phyloP scores from a whole-genome alignment of 1,140 invertebrate genomes.

The Tenebrio molitor region DNA sequence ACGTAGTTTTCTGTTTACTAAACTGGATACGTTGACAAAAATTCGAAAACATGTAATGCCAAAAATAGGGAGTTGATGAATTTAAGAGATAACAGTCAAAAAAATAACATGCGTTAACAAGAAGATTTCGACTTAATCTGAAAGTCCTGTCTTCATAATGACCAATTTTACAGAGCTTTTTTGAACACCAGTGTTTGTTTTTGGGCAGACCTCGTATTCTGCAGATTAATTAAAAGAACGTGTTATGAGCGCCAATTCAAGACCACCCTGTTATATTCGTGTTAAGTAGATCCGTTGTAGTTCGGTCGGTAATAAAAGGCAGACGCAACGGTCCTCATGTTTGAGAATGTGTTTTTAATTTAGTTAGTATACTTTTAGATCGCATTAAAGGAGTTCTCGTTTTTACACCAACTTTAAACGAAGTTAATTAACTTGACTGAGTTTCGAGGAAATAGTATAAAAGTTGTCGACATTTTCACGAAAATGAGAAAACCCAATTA shows the following conservation, averaged over 20 bases:
- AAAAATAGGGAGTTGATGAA: too few relatives aligned
- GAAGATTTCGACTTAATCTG: too few relatives aligned
- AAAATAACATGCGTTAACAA: too few relatives aligned
- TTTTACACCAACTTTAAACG: constrained; percentile 45
- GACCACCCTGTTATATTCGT: neutral
- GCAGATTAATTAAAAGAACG: too few relatives aligned
- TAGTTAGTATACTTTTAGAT: constrained; percentile 45
- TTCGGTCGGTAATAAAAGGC: neutral
- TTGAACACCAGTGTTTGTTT: too few relatives aligned
- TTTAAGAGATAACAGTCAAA: too few relatives aligned
- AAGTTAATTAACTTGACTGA: constrained; percentile 45
- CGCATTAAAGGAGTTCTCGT: constrained; percentile 35
- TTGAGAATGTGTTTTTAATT: constrained; percentile 47
- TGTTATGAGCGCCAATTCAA: constrained; percentile 4
- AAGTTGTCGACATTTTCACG: constrained; percentile 30
- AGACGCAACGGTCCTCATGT: constrained; percentile 5
- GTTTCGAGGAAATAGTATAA: constrained; percentile 45
- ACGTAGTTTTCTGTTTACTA: too few relatives aligned
- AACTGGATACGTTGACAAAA: too few relatives aligned
- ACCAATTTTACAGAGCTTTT: too few relatives aligned
- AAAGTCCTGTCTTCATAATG: too few relatives aligned
- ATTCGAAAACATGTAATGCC: too few relatives aligned
- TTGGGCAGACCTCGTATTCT: too few relatives aligned
- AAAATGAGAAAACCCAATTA: constrained; percentile 43
- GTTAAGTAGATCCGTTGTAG: neutral